Percentiles rank a stretch among this genome's conserved stretches.
Evolutionary conservation across 1,140 invertebrate species (phyloP).

Genomic region (Pogonognathellus flavescens): DNA sequence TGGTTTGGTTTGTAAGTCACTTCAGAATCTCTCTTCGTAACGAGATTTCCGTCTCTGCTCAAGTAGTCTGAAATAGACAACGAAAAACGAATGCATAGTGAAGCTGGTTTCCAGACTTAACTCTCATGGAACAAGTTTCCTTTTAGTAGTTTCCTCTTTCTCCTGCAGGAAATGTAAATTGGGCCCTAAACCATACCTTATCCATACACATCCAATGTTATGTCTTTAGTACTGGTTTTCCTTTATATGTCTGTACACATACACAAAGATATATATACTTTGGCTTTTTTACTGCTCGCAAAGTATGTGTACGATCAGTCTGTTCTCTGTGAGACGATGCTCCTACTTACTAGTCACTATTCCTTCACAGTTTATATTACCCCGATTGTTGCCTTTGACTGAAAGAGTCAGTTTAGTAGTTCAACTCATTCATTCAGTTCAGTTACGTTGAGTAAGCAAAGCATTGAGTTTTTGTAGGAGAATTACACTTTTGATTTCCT

Average conservation of each 20-base stretch:
- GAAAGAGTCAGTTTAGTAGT: constrained; percentile 22
- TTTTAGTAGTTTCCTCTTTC: constrained; percentile 48
- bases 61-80: constrained; percentile 49
- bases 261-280: no score
- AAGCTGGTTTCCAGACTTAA: constrained; percentile 4
- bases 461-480: constrained; percentile 27
- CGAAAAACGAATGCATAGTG: constrained; percentile 9
- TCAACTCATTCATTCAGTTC: neutral
- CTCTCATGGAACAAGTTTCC: constrained; percentile 47
- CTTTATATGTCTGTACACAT: neutral
- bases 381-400: neutral
- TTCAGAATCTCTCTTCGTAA: constrained; percentile 47
- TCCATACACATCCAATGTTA: constrained; percentile 28
- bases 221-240: neutral
- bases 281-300: no score
- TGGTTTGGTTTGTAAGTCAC: constrained; percentile 49
- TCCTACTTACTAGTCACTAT: neutral
- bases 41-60: constrained; percentile 40
- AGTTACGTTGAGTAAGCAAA: constrained; percentile 12
- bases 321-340: no score
- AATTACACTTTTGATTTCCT: constrained; percentile 45
- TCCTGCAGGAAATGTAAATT: constrained; percentile 48
- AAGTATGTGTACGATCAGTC: no score
- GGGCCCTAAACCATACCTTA: constrained; percentile 46
- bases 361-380: neutral